Percentiles rank a stretch among this genome's conserved stretches.
Evolutionary conservation across 1,140 invertebrate species (phyloP).

Genomic region (Liolophura sinensis): DNA sequence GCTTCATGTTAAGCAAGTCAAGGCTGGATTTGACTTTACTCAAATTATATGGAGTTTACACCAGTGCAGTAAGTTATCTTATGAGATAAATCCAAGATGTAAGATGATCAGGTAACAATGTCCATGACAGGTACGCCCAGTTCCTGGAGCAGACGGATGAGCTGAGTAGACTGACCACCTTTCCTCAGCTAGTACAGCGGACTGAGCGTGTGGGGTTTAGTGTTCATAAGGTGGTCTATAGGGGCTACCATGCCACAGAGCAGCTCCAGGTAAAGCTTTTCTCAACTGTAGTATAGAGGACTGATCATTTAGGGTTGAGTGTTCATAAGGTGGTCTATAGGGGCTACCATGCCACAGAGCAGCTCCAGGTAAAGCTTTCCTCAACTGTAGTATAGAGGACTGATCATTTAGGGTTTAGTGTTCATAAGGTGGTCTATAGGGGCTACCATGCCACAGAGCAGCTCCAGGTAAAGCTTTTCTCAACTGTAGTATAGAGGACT

Average conservation of each 20-base stretch:
- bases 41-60: no score
- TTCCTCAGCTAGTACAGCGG: conserved; percentile 39
- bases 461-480: conserved; percentile 30
- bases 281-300: neutral
- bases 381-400: conserved; percentile 20
- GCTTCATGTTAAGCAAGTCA: no score
- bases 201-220: conserved; percentile 38
- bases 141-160: conserved; percentile 40
- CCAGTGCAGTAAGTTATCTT: conserved; percentile 1
- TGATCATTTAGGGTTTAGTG: conserved; percentile 20
- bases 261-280: conserved; percentile 36
- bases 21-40: no score
- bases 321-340: neutral
- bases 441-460: conserved; percentile 22
- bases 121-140: conserved; percentile 36
- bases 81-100: neutral
- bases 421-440: conserved; percentile 24
- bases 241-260: conserved; percentile 46
- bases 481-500: conserved; percentile 39
- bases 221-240: conserved; percentile 47
- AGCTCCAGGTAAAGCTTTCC: neutral
- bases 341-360: neutral
- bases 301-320: neutral
- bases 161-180: conserved; percentile 40
- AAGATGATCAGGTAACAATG: neutral